A percentile compares a stretch with the other conserved stretches of the same genome.
Evolutionary conservation across 2,888 invertebrate genomes (phyloP).

Genomic region (Spodoptera picta): DNA sequence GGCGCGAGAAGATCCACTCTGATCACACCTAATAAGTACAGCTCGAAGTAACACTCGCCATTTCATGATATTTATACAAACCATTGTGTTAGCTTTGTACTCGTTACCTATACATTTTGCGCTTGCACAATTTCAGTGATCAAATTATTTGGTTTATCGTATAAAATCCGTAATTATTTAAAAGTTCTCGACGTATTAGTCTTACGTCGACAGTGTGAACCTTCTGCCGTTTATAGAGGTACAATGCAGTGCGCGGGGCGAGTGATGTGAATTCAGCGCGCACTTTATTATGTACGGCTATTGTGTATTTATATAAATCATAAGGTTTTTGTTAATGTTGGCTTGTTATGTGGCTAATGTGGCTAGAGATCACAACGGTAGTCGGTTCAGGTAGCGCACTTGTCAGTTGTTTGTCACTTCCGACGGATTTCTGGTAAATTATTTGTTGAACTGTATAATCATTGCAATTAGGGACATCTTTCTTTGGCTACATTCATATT

Average conservation of each 20-base stretch:
- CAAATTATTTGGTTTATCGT: too few species aligned
- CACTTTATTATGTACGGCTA: conserved; percentile 7
- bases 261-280: conserved; percentile 24
- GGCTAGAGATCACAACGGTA: conserved; percentile 13
- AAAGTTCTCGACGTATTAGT: too few species aligned
- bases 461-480: too few species aligned
- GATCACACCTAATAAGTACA: conserved; percentile 4
- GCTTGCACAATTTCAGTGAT: not conserved
- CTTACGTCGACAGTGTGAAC: conserved; percentile 1
- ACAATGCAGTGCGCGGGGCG: not conserved
- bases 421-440: conserved; percentile 43
- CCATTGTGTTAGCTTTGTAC: too few species aligned
- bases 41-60: too few species aligned
- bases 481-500: too few species aligned
- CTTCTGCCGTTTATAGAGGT: conserved; percentile 28
- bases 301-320: conserved; percentile 38
- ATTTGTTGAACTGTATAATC: not conserved
- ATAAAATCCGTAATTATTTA: too few species aligned
- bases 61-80: too few species aligned
- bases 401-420: conserved; percentile 7
- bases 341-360: conserved; percentile 23
- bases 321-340: conserved; percentile 36
- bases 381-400: conserved; percentile 14
- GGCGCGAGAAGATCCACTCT: conserved; percentile 40
- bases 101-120: not conserved